A percentile compares a stretch with the other conserved stretches of the same genome.
Evolutionary conservation across 2,113 vertebrate species (phyloP).

Genomic region (Tragulus kanchil): DNA sequence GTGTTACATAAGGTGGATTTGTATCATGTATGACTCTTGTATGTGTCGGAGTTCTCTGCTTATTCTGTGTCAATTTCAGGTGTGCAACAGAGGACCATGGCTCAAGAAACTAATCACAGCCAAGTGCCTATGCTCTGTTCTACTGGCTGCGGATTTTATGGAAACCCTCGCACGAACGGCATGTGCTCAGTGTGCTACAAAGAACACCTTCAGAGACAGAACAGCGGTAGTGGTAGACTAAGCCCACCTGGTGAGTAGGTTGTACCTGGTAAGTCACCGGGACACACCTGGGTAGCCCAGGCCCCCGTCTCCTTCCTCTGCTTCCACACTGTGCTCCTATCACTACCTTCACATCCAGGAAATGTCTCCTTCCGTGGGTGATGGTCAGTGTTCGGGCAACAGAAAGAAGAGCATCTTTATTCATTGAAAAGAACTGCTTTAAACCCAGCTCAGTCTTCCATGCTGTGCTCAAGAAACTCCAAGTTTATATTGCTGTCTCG

Average conservation of each 20-base stretch:
- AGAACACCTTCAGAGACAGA: constrained; percentile 94
- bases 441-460: neutral
- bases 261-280: neutral
- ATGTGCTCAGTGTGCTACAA: constrained; percentile 96
- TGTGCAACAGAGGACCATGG: constrained; percentile 90
- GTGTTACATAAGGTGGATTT: neutral
- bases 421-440: neutral
- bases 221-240: constrained; percentile 91
- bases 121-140: constrained; percentile 94
- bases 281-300: neutral
- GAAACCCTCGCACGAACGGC: constrained; percentile 93
- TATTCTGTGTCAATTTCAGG: constrained; percentile 84
- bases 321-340: too few relatives aligned
- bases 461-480: neutral
- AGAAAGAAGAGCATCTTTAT: neutral
- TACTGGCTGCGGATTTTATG: constrained; percentile 95
- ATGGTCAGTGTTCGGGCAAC: neutral
- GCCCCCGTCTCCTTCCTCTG: neutral
- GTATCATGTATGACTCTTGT: neutral
- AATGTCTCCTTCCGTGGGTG: neutral
- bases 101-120: constrained; percentile 95
- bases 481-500: accelerated
- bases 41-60: constrained; percentile 29
- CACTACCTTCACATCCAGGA: neutral
- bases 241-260: constrained; percentile 91